Evolutionary conservation across 2,113 vertebrate species (phyloP), one percentile per base, ranked within the genome.

Genomic region (Thalassarche chlororhynchos): DNA sequence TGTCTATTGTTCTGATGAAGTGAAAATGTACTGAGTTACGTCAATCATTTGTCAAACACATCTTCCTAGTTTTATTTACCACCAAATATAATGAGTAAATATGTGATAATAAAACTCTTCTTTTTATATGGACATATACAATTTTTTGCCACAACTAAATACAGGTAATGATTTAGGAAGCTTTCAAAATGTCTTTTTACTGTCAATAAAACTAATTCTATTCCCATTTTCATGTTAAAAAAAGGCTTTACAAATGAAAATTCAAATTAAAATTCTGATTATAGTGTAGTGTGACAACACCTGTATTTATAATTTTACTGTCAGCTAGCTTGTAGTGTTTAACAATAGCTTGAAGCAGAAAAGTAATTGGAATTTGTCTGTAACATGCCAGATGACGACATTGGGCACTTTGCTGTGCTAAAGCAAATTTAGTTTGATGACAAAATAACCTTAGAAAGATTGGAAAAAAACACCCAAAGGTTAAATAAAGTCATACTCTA

Each of bases 231-330:
- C 98, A 98, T 92, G 96, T 98, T 91, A 94, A 96, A 98, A 98
- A 98, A 98, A 97, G 97, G 97, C 98, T 98, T 98, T 98, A 98
- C 98, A 98, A 98, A 98, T 98, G 98, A 99, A 99, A 98, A 98
- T 98, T 99, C 98, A 98, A 99, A 99, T 99, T 99, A 98, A 99
- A 99, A 98, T 98, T 98, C 98, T 99, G 98, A 98, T 99, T 99
- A 99, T 98, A 98, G 98, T 98, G 98, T 98, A 99, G 98, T 96
- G 98, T 98, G 98, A 98, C 98, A 99, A 99, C 98, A 99, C 98
- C 98, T 99, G 98, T 99, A 98, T 98, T 99, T 99, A 98, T 99
- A 99, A 99, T 99, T 99, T 99, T 99, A 98, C 98, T 99, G 98
- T 99, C 98, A 99, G 98, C 98, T 98, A 98, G 98, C 98, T 98